A percentile compares a stretch with the other conserved stretches of the same genome.
These are phyloP conservation scores for Mizuhopecten yessoensis DNA, from an alignment of 1,140 invertebrate species.

Conservation along the genomic window DNA sequence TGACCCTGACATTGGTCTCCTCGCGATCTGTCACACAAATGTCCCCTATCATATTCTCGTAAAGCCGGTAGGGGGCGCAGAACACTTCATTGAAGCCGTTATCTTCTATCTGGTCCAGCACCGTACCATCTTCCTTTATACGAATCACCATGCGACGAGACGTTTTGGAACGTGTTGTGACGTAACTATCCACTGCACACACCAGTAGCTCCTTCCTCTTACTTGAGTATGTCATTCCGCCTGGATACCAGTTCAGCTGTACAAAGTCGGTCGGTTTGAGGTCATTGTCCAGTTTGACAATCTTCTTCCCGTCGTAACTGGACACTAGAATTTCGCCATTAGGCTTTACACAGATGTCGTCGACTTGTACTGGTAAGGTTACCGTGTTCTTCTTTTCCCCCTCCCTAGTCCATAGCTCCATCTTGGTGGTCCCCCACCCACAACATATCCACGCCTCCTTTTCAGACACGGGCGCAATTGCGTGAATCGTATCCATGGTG, in stretches of 20 bases:
- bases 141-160: slow-evolving; percentile 65
- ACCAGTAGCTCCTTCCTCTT: slow-evolving; percentile 69
- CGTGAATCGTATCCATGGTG: slow-evolving; percentile 65
- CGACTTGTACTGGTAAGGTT: slow-evolving; percentile 68
- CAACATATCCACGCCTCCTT: slow-evolving; percentile 70
- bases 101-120: slow-evolving; percentile 68
- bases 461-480: slow-evolving; percentile 70
- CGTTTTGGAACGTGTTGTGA: slow-evolving; percentile 60
- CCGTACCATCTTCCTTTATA: slow-evolving; percentile 66
- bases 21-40: slow-evolving; percentile 67
- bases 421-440: slow-evolving; percentile 70
- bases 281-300: slow-evolving; percentile 67
- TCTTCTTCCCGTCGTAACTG: slow-evolving; percentile 71
- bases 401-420: slow-evolving; percentile 63
- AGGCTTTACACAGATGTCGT: slow-evolving; percentile 64
- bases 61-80: slow-evolving; percentile 65
- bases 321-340: slow-evolving; percentile 67
- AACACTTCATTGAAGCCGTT: slow-evolving; percentile 66
- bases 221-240: slow-evolving; percentile 68
- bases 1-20: slow-evolving; percentile 66
- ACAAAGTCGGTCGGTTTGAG: slow-evolving; percentile 64
- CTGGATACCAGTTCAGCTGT: slow-evolving; percentile 65
- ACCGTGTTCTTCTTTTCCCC: slow-evolving; percentile 64
- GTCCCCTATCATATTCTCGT: slow-evolving; percentile 66
- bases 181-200: slow-evolving; percentile 71